These are phyloP conservation scores for Meganola albula DNA, from an alignment of 2,888 invertebrate species.

Conservation along the genomic window DNA sequence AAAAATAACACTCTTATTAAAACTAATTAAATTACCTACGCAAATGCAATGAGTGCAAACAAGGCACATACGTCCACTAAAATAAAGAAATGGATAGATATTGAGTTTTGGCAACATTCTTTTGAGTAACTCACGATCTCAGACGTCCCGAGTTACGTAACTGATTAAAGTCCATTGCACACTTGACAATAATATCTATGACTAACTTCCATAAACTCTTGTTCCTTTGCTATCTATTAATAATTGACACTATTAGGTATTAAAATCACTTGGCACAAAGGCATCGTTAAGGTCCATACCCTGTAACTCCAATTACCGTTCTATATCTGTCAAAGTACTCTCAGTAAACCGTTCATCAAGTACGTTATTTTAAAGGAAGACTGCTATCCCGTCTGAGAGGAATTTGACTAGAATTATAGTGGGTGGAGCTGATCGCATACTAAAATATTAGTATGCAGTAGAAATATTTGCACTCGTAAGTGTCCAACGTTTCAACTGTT, in stretches of 20 bases:
- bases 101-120: constrained; percentile 58
- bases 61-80: constrained; percentile 36
- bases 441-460: constrained; percentile 30
- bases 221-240: constrained; percentile 61
- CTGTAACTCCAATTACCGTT: constrained; percentile 66
- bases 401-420: constrained; percentile 66
- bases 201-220: constrained; percentile 65
- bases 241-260: constrained; percentile 74
- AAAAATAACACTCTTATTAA: constrained; percentile 49
- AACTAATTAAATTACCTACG: constrained; percentile 71
- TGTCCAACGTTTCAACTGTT: constrained; percentile 36
- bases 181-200: constrained; percentile 59
- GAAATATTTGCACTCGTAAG: constrained; percentile 42
- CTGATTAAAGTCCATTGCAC: constrained; percentile 60
- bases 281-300: constrained; percentile 73
- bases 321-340: constrained; percentile 68
- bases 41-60: constrained; percentile 65
- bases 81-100: constrained; percentile 42
- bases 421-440: constrained; percentile 56
- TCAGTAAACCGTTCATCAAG: constrained; percentile 46
- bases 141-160: constrained; percentile 42
- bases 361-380: constrained; percentile 54
- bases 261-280: constrained; percentile 78
- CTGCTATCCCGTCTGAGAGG: constrained; percentile 62
- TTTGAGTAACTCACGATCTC: constrained; percentile 40